These are phyloP conservation scores for Hetaerina titia DNA, from an alignment of 2,888 invertebrate species.

Conservation along the genomic window DNA sequence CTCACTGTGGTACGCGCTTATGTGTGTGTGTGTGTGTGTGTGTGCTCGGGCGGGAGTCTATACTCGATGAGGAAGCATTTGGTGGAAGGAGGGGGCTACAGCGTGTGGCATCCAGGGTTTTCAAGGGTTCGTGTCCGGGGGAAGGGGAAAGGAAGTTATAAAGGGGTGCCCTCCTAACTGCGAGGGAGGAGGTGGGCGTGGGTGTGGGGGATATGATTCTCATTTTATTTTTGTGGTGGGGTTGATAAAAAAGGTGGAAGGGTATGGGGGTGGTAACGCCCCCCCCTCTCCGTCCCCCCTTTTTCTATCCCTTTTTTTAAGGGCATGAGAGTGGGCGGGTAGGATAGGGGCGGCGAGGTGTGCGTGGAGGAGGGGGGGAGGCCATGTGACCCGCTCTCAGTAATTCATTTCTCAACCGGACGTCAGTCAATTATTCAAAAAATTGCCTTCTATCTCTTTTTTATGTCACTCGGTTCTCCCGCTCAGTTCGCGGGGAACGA, in stretches of 20 bases:
- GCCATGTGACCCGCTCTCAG: constrained; percentile 64
- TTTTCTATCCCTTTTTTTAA: constrained; percentile 22
- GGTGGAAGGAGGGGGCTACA: not conserved
- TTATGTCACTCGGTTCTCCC: constrained; percentile 41
- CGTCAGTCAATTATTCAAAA: constrained; percentile 66
- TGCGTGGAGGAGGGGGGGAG: not conserved
- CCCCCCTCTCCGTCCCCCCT: not conserved
- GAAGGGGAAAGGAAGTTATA: not conserved
- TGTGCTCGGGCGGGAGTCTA: not conserved
- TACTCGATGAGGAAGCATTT: not conserved
- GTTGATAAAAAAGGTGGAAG: not conserved
- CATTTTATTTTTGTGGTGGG: not conserved
- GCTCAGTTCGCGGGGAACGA: constrained; percentile 47
- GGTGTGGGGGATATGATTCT: not conserved
- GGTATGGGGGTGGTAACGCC: not conserved
- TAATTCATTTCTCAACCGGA: constrained; percentile 65
- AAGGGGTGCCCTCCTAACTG: not conserved
- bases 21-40: not conserved
- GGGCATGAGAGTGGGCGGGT: not conserved
- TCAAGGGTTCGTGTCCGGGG: not conserved
- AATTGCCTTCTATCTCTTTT: constrained; percentile 66
- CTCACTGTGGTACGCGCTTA: not conserved
- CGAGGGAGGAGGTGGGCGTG: not conserved
- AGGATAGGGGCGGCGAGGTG: not conserved
- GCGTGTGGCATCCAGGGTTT: not conserved